phyloP scores from a whole-genome alignment of 2,888 invertebrate species.

The Bombylius major region DNA sequence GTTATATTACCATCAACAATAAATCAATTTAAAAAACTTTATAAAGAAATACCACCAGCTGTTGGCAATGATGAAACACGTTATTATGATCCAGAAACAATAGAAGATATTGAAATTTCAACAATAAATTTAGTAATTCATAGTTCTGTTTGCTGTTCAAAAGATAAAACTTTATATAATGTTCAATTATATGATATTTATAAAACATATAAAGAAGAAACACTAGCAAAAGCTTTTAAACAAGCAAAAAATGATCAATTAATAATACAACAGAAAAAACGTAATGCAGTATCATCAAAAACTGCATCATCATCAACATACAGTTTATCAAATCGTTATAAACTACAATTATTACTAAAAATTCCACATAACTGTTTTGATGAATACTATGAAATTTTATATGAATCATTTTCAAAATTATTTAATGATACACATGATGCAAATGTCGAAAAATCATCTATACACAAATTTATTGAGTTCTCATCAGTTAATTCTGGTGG shows the following conservation, averaged over 20 bases:
- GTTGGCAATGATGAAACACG: slow-evolving; percentile 2
- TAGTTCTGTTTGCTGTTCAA: slow-evolving; percentile 48
- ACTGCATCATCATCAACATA: slow-evolving; percentile 28
- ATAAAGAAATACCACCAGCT: slow-evolving; percentile 10
- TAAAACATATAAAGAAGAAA: slow-evolving; percentile 54
- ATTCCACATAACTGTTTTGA: slow-evolving; percentile 25
- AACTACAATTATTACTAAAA: slow-evolving; percentile 26
- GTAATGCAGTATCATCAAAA: slow-evolving; percentile 18
- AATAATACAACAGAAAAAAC: slow-evolving; percentile 14
- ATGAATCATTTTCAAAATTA: neutral
- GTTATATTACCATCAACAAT: slow-evolving; percentile 28
- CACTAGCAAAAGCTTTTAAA: slow-evolving; percentile 46
- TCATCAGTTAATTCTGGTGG: slow-evolving; percentile 39
- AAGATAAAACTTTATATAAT: slow-evolving; percentile 49
- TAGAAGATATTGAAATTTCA: slow-evolving; percentile 41
- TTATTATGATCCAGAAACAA: slow-evolving; percentile 32
- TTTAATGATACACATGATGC: slow-evolving; percentile 1
- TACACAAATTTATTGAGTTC: slow-evolving; percentile 25
- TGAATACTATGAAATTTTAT: slow-evolving; percentile 13
- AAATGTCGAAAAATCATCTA: slow-evolving; percentile 19
- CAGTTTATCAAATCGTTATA: slow-evolving; percentile 35
- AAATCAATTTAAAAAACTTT: slow-evolving; percentile 25
- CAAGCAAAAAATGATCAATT: slow-evolving; percentile 41
- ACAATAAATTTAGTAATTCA: slow-evolving; percentile 49
- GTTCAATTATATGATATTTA: slow-evolving; percentile 58